phyloP scores from a whole-genome alignment of 2,888 invertebrate species.

The Amphimallon solstitiale region DNA sequence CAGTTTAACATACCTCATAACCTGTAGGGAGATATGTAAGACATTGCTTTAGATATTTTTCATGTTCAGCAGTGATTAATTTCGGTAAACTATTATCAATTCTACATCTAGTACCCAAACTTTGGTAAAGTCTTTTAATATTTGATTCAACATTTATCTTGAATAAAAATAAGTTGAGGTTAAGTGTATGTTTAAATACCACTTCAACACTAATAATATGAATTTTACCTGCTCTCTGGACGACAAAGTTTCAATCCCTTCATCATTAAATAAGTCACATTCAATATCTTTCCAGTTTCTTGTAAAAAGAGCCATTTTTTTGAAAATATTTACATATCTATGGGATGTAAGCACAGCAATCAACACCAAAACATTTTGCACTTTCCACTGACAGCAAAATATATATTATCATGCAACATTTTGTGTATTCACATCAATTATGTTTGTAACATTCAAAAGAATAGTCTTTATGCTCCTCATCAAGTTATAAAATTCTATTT shows the following conservation, averaged over 20 bases:
- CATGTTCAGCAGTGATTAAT: slow-evolving; percentile 72
- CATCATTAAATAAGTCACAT: slow-evolving; percentile 68
- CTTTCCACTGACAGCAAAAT: too few relatives aligned
- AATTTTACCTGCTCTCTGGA: slow-evolving; percentile 70
- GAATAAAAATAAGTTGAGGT: slow-evolving; percentile 43
- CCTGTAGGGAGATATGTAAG: slow-evolving; percentile 73
- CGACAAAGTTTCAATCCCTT: slow-evolving; percentile 68
- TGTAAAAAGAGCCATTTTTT: slow-evolving; percentile 34
- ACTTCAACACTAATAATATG: slow-evolving; percentile 2
- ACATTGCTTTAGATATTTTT: slow-evolving; percentile 74
- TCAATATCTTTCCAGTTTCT: slow-evolving; percentile 56
- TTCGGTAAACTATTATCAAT: slow-evolving; percentile 70
- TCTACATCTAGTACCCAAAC: slow-evolving; percentile 64
- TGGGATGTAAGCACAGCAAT: background rate
- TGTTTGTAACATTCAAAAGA: too few relatives aligned
- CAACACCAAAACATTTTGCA: too few relatives aligned
- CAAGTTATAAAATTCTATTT: too few relatives aligned
- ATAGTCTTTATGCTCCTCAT: too few relatives aligned
- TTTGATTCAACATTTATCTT: slow-evolving; percentile 70
- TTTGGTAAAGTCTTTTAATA: slow-evolving; percentile 66
- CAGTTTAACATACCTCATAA: slow-evolving; percentile 70
- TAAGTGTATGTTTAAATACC: slow-evolving; percentile 18
- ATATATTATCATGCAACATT: too few relatives aligned
- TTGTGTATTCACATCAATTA: too few relatives aligned
- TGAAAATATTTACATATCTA: background rate